These are phyloP conservation scores for Polymixis lichenea DNA, from an alignment of 2,888 invertebrate genomes.

Conservation along the genomic window DNA sequence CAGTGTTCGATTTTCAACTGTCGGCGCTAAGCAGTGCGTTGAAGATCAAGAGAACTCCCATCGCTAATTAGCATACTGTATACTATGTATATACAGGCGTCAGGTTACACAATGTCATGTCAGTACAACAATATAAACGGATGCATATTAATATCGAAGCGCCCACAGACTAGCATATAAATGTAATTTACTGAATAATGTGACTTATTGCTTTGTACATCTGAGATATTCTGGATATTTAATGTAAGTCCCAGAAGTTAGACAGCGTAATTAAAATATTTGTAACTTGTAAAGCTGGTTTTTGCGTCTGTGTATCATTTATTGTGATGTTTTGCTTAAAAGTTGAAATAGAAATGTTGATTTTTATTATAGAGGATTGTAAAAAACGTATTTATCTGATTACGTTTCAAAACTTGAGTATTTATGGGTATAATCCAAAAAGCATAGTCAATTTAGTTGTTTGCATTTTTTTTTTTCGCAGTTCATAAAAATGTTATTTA, in stretches of 20 bases:
- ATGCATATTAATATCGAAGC: conserved; percentile 28
- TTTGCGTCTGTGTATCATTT: conserved; percentile 38
- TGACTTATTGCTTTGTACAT: conserved; percentile 50
- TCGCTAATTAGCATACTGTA: no score
- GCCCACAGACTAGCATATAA: conserved; percentile 54
- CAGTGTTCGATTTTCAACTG: no score
- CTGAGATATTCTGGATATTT: conserved; percentile 46
- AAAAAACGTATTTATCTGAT: background rate
- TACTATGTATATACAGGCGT: no score
- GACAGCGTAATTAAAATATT: conserved; percentile 34
- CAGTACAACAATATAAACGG: conserved; percentile 34
- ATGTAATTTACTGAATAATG: conserved; percentile 42
- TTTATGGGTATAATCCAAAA: background rate
- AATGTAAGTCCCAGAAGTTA: conserved; percentile 43
- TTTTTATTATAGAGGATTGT: background rate
- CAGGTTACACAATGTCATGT: background rate
- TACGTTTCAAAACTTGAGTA: background rate
- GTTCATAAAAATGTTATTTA: background rate
- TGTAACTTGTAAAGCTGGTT: conserved; percentile 28
- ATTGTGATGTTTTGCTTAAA: background rate
- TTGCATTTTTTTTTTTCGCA: no score
- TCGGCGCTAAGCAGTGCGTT: no score
- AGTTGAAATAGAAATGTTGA: background rate
- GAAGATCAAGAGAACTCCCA: no score
- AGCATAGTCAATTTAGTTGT: background rate